Evolutionary conservation across 2,113 vertebrate species (phyloP).

Genomic region (Tiliqua scincoides): DNA sequence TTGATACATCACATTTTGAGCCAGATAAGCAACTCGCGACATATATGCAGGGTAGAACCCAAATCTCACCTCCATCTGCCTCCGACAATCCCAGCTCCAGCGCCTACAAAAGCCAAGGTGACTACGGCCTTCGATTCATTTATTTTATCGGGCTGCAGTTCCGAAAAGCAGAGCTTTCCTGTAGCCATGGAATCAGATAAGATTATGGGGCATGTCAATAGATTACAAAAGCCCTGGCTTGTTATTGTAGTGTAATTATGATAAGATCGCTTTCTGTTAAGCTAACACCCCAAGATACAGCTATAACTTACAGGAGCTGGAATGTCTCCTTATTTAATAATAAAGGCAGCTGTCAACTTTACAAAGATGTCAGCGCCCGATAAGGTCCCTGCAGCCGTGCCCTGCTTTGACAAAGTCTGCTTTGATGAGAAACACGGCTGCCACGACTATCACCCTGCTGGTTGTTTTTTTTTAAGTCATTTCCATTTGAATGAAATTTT

Average conservation of each 20-base stretch:
- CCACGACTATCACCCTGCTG: slow-evolving; percentile 22
- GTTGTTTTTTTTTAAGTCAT: slow-evolving; percentile 32
- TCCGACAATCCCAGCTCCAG: background rate
- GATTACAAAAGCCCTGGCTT: slow-evolving; percentile 29
- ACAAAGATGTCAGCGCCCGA: slow-evolving; percentile 43
- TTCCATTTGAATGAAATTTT: slow-evolving; percentile 53
- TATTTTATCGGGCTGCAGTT: slow-evolving; percentile 23
- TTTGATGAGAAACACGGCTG: slow-evolving; percentile 36
- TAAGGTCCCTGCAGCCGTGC: slow-evolving; percentile 40
- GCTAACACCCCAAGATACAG: slow-evolving; percentile 29
- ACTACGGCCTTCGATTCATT: background rate
- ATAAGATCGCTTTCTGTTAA: slow-evolving; percentile 48
- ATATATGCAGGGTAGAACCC: background rate
- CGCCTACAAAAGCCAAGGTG: background rate
- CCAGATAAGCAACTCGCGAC: background rate
- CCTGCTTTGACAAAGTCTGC: slow-evolving; percentile 51
- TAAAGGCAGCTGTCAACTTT: slow-evolving; percentile 55
- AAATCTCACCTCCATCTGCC: background rate
- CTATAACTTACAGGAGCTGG: slow-evolving; percentile 35
- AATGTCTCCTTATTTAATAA: slow-evolving; percentile 43
- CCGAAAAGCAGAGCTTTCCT: slow-evolving; percentile 13
- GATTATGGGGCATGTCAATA: background rate
- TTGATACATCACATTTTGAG: background rate
- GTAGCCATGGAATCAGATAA: slow-evolving; percentile 9
- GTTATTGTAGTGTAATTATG: slow-evolving; percentile 13